phyloP scores from a whole-genome alignment of 2,113 vertebrate genomes.

The Cranoglanis bouderius region DNA sequence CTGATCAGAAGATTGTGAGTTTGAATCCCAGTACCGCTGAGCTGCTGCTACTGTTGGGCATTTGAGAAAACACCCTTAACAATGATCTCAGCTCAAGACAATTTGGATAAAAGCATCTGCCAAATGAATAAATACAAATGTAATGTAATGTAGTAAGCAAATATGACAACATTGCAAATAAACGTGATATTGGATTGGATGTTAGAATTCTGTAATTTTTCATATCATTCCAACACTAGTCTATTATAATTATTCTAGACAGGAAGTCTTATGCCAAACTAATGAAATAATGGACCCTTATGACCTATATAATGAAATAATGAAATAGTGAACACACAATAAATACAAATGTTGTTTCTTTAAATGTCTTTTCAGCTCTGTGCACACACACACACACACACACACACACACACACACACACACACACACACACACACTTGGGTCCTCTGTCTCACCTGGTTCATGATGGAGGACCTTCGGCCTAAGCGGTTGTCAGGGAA shows the following conservation, averaged over 20 bases:
- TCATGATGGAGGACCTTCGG: constrained; percentile 95
- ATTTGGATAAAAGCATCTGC: neutral
- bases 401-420: constrained; percentile 1
- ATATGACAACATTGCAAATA: neutral
- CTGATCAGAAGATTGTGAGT: neutral
- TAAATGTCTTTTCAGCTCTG: neutral
- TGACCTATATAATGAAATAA: neutral
- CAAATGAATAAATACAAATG: neutral
- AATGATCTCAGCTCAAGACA: neutral
- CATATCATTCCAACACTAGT: neutral
- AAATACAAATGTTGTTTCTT: neutral
- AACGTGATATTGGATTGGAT: neutral
- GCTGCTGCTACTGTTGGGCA: neutral
- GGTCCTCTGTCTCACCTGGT: constrained; percentile 80
- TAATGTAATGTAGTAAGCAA: neutral
- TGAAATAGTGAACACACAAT: neutral
- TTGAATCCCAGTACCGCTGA: neutral
- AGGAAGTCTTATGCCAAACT: neutral
- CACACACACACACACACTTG: neutral
- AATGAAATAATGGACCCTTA: neutral
- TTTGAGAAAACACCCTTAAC: neutral
- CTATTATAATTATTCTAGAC: neutral
- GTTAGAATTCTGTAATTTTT: neutral
- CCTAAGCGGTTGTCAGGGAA: constrained; percentile 92
- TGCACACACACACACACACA: neutral